These are phyloP conservation scores for Murina feae DNA, from an alignment of 2,113 vertebrate species.

Conservation along the genomic window DNA sequence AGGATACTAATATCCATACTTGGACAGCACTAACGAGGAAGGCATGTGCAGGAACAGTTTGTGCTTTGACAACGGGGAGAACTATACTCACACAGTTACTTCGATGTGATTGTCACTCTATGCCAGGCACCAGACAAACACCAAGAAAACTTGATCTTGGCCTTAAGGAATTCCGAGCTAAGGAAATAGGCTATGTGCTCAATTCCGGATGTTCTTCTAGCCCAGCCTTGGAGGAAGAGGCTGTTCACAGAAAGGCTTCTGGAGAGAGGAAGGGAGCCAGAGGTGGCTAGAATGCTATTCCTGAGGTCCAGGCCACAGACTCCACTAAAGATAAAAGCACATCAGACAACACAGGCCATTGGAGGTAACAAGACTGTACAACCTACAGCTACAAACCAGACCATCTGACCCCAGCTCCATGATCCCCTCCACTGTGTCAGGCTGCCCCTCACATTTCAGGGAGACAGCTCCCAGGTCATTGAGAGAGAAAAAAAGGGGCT, in stretches of 20 bases:
- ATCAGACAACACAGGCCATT: background rate
- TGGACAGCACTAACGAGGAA: background rate
- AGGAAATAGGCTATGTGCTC: background rate
- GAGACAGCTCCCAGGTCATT: background rate
- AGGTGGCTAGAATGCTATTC: background rate
- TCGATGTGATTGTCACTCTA: background rate
- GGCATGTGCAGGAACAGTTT: background rate
- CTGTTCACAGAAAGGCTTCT: background rate
- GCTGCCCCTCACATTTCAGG: background rate
- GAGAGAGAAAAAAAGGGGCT: background rate
- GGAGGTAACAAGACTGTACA: background rate
- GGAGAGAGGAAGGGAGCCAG: background rate
- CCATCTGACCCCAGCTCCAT: too few species aligned
- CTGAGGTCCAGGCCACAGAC: background rate
- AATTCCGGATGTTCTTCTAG: background rate
- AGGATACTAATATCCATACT: too few species aligned
- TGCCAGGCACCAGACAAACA: background rate
- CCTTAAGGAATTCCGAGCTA: background rate
- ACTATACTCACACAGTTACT: rapidly evolving
- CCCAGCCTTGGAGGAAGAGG: background rate
- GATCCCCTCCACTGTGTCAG: background rate
- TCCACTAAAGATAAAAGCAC: background rate
- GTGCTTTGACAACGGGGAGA: background rate
- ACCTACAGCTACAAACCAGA: background rate
- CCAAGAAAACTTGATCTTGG: background rate